phyloP scores from a whole-genome alignment of 2,797 vertebrate genomes.

The Notolabrus celidotus region DNA sequence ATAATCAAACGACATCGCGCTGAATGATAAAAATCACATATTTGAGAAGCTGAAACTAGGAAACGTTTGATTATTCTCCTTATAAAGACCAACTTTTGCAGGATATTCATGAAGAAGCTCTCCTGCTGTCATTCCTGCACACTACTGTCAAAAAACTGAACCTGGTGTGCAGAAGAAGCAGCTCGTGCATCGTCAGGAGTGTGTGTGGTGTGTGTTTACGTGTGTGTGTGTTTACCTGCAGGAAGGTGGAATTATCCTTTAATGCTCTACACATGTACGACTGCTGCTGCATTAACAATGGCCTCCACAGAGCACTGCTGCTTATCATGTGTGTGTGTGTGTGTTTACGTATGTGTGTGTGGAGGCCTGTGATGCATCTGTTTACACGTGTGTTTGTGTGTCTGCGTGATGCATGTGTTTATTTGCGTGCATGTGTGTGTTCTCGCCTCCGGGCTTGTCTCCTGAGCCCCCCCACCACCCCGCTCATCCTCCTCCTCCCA shows the following conservation, averaged over 20 bases:
- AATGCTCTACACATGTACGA: conserved; percentile 46
- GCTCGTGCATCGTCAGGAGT: no score
- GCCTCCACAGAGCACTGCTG: conserved; percentile 32
- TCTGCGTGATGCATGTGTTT: conserved; percentile 46
- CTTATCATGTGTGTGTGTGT: conserved; percentile 32
- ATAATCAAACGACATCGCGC: no score
- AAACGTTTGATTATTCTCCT: no score
- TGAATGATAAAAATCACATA: no score
- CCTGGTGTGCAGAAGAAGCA: neutral
- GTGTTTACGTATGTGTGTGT: conserved; percentile 49
- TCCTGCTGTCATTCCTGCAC: no score
- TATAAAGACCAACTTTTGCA: no score
- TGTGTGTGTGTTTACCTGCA: neutral
- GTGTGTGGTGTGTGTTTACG: neutral
- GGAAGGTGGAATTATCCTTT: conserved; percentile 44
- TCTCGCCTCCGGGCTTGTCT: conserved; percentile 90
- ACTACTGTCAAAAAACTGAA: no score
- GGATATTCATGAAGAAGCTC: no score
- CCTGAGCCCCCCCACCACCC: conserved; percentile 85
- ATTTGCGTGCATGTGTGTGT: conserved; percentile 58
- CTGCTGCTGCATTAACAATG: conserved; percentile 53
- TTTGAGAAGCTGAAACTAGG: no score
- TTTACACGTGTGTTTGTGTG: conserved; percentile 34
- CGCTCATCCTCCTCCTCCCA: conserved; percentile 43
- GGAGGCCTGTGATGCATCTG: conserved; percentile 39